Evolutionary conservation across 1,140 invertebrate species (phyloP).

Genomic region (Cydia pomonella): DNA sequence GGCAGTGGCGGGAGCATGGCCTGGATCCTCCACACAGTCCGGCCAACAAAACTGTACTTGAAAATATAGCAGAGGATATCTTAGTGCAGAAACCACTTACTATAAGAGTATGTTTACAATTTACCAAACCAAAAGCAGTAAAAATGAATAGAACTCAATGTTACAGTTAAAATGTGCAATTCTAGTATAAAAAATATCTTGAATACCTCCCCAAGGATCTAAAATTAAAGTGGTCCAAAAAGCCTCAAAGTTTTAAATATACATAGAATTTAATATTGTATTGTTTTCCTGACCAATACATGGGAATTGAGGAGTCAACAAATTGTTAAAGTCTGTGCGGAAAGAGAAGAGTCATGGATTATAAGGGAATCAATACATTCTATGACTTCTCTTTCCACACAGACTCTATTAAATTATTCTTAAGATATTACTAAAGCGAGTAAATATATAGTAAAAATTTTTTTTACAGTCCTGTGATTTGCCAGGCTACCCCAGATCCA

Average conservation of each 20-base stretch:
- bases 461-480: constrained; percentile 85
- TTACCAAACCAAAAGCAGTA: neutral
- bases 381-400: too few relatives aligned
- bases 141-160: neutral
- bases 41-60: constrained; percentile 67
- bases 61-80: constrained; percentile 74
- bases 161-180: neutral
- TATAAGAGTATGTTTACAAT: constrained; percentile 61
- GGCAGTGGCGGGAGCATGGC: constrained; percentile 70
- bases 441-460: constrained; percentile 32
- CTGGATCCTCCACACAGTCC: constrained; percentile 59
- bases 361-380: too few relatives aligned
- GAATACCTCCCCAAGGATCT: too few relatives aligned
- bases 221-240: too few relatives aligned
- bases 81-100: constrained; percentile 71
- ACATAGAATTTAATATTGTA: too few relatives aligned
- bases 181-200: neutral
- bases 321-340: too few relatives aligned
- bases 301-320: too few relatives aligned
- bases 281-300: too few relatives aligned
- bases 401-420: too few relatives aligned
- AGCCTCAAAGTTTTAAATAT: too few relatives aligned
- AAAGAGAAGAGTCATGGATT: too few relatives aligned
- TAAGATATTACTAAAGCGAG: too few relatives aligned
- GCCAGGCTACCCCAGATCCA: constrained; percentile 87